Evolutionary conservation across 2,113 vertebrate genomes (phyloP).

Genomic region (Pterocles burchelli): DNA sequence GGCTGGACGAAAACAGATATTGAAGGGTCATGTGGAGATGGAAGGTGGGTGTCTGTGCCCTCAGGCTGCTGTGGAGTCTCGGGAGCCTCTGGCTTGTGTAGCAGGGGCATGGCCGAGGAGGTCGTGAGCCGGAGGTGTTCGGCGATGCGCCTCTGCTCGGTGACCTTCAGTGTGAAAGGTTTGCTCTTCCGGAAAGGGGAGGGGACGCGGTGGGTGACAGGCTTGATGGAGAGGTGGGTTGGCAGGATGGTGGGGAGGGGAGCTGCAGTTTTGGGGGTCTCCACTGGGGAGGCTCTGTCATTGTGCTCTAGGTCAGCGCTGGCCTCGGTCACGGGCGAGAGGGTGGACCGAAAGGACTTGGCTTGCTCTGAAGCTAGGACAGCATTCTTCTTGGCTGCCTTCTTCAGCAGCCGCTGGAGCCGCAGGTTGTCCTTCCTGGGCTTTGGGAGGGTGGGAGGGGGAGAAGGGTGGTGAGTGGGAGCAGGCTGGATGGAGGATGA

Average conservation of each 20-base stretch:
- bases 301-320: constrained; percentile 83
- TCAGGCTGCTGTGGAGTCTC: background rate
- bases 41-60: background rate
- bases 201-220: constrained; percentile 47
- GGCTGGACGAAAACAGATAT: background rate
- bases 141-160: constrained; percentile 19
- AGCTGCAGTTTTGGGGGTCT: constrained; percentile 23
- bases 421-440: constrained; percentile 86
- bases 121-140: constrained; percentile 43
- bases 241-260: background rate
- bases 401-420: constrained; percentile 89
- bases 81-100: background rate
- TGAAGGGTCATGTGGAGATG: background rate
- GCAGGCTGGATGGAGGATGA: constrained; percentile 36
- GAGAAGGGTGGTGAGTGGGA: constrained; percentile 71
- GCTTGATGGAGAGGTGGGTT: constrained; percentile 41
- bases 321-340: constrained; percentile 91
- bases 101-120: background rate
- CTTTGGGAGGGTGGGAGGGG: constrained; percentile 88
- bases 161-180: constrained; percentile 64
- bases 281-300: constrained; percentile 63
- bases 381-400: constrained; percentile 79
- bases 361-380: constrained; percentile 63
- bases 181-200: constrained; percentile 73
- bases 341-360: constrained; percentile 80